Percentiles rank a stretch among this genome's conserved stretches.
phyloP scores from a whole-genome alignment of 2,113 vertebrate species.

The Saimiri boliviensis region DNA sequence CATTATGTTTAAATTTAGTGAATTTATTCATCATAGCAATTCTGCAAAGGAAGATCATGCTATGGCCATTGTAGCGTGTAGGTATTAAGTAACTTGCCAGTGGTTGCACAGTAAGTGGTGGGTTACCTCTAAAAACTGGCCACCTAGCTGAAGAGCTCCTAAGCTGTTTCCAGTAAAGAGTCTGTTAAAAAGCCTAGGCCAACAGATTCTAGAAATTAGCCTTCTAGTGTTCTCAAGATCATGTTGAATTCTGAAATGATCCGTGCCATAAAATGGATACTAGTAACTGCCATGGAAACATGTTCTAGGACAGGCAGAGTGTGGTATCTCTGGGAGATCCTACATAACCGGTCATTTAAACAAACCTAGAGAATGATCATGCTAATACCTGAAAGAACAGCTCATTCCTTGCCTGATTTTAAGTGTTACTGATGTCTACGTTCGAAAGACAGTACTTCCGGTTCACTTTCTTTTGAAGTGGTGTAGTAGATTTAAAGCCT shows the following conservation, averaged over 20 bases:
- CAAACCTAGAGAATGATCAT: not conserved
- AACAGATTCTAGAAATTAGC: slow-evolving; percentile 16
- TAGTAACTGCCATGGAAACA: not conserved
- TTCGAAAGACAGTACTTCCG: not conserved
- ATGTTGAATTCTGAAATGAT: slow-evolving; percentile 34
- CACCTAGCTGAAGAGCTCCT: not conserved
- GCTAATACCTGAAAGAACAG: slow-evolving; percentile 3
- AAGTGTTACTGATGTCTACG: not conserved
- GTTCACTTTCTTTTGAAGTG: slow-evolving; percentile 48
- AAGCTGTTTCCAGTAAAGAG: not conserved
- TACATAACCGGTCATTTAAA: slow-evolving; percentile 28
- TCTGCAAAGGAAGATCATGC: not conserved
- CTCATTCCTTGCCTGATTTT: slow-evolving; percentile 40
- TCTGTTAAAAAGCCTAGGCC: slow-evolving; percentile 32
- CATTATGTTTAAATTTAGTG: slow-evolving; percentile 14
- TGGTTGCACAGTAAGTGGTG: not conserved
- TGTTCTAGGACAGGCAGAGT: slow-evolving; percentile 29
- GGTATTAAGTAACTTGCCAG: not conserved
- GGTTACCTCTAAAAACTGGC: not conserved
- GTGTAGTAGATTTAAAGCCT: not conserved
- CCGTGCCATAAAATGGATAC: not conserved
- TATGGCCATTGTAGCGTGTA: not conserved
- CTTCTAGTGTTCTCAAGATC: not conserved
- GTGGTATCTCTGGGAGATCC: not conserved
- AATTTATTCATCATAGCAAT: not conserved